Evolutionary conservation across 2,888 invertebrate species (phyloP).

Genomic region (Rhagonycha lutea): DNA sequence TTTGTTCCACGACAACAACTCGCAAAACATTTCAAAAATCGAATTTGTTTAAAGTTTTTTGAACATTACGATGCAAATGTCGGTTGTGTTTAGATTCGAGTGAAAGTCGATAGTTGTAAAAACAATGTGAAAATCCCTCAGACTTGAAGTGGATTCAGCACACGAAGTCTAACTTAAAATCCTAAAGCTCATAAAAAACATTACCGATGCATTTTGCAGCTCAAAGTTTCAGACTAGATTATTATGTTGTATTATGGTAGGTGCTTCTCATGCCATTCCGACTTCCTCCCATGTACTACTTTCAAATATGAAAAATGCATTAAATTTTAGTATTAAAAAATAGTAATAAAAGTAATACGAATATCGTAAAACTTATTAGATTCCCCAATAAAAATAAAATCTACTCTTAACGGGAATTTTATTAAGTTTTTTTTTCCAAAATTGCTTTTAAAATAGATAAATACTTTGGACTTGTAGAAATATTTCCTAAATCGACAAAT

Average conservation of each 20-base stretch:
- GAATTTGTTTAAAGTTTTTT: neutral
- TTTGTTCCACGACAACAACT: neutral
- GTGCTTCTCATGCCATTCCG: neutral
- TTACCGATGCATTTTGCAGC: conserved; percentile 26
- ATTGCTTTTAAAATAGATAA: neutral
- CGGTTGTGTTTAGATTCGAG: conserved; percentile 17
- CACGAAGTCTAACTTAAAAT: conserved; percentile 24
- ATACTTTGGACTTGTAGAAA: conserved; percentile 8
- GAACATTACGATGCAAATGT: conserved; percentile 14
- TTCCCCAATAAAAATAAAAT: neutral
- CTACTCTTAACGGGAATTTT: neutral
- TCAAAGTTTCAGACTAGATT: conserved; percentile 22
- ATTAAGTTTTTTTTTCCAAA: neutral
- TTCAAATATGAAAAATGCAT: conserved; percentile 6
- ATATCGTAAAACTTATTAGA: neutral
- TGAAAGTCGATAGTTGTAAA: conserved; percentile 29
- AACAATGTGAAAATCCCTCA: conserved; percentile 25
- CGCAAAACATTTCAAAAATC: neutral
- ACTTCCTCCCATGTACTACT: neutral
- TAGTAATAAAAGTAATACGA: neutral
- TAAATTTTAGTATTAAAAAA: neutral
- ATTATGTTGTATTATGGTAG: neutral
- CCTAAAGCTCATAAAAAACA: conserved; percentile 27
- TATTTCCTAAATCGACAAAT: conserved; percentile 26
- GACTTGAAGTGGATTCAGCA: conserved; percentile 24